Evolutionary conservation across 2,888 invertebrate genomes (phyloP).

Genomic region (Amphipoea lucens): DNA sequence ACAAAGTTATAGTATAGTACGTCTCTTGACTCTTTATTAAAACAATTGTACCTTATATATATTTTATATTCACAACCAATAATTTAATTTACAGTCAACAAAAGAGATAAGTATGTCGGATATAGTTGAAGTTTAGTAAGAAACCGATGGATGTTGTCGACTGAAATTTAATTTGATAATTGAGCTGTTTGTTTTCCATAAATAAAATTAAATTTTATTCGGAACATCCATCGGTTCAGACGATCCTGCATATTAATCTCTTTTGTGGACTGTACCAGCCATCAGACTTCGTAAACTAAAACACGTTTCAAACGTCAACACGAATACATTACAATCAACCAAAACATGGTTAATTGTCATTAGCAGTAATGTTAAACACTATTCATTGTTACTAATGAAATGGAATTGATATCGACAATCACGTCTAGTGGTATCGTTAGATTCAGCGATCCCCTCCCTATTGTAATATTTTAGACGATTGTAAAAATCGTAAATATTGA

Average conservation of each 20-base stretch:
- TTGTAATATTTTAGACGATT: slow-evolving; percentile 11
- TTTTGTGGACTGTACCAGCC: no score
- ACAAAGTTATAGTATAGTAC: background rate
- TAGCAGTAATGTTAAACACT: slow-evolving; percentile 2
- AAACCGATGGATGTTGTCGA: no score
- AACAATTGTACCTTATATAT: background rate
- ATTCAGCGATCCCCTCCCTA: background rate
- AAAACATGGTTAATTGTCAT: slow-evolving; percentile 17
- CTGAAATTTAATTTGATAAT: no score
- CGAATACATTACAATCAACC: slow-evolving; percentile 36
- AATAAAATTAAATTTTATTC: no score
- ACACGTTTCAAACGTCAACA: slow-evolving; percentile 13
- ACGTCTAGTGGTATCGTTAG: background rate
- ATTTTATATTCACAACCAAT: background rate
- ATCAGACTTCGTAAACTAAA: background rate
- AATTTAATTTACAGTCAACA: background rate
- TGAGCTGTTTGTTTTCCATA: no score
- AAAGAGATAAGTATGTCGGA: no score
- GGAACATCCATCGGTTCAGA: no score
- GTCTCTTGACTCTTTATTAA: no score
- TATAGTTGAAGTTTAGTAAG: no score
- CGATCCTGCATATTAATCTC: no score
- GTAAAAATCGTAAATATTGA: slow-evolving; percentile 16
- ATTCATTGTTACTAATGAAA: slow-evolving; percentile 20
- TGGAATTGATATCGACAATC: slow-evolving; percentile 20